Evolutionary conservation across 2,113 vertebrate species (phyloP).

Genomic region (Dasyprocta punctata): DNA sequence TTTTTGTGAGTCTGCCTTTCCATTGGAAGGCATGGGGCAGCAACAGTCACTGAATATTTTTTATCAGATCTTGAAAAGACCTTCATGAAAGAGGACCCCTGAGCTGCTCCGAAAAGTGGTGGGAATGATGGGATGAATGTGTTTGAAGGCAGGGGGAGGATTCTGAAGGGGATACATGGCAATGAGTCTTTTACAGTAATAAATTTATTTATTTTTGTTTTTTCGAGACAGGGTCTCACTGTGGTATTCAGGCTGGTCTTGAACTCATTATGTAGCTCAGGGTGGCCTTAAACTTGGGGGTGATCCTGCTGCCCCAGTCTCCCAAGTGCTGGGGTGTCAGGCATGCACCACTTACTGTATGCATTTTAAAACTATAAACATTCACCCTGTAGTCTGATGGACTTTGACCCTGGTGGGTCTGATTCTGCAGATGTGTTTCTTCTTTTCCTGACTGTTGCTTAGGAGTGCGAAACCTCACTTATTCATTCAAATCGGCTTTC

Average conservation of each 20-base stretch:
- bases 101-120: neutral
- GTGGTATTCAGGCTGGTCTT: neutral
- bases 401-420: neutral
- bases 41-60: neutral
- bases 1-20: neutral
- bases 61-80: neutral
- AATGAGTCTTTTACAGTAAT: neutral
- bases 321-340: neutral
- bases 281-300: neutral
- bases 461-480: too few species aligned
- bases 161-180: neutral
- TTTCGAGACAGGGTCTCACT: neutral
- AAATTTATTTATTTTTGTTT: neutral
- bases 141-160: neutral
- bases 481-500: neutral
- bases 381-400: neutral
- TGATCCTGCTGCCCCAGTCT: neutral
- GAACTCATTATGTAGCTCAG: neutral
- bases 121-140: neutral
- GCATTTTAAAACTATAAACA: neutral
- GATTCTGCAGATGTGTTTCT: neutral
- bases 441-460: neutral
- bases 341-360: neutral
- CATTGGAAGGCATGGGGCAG: neutral
- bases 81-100: neutral